These are phyloP conservation scores for Petromus typicus DNA, from an alignment of 2,113 vertebrate species.

Conservation along the genomic window DNA sequence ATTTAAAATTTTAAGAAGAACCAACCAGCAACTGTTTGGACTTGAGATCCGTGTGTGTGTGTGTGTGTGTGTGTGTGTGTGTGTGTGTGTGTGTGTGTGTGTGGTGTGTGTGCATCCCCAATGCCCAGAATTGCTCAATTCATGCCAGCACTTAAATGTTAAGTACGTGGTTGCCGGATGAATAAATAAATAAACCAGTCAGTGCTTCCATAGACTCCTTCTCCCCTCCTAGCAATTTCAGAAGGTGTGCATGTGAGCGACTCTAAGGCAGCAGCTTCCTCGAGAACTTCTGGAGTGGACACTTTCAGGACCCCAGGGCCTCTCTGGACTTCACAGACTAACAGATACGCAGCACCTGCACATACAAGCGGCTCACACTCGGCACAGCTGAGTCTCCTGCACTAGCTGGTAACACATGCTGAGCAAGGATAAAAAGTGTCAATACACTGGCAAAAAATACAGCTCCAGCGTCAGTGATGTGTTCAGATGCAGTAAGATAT, in stretches of 20 bases:
- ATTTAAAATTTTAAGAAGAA: too few species aligned
- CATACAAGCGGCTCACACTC: background rate
- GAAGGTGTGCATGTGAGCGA: background rate
- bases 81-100: too few species aligned
- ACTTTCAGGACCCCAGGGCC: background rate
- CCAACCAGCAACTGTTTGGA: too few species aligned
- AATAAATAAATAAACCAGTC: background rate
- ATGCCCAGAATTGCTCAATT: background rate
- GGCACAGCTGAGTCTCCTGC: background rate
- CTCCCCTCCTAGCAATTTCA: background rate
- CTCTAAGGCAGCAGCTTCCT: background rate
- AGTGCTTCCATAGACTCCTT: background rate
- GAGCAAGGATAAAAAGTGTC: background rate
- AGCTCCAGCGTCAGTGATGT: background rate
- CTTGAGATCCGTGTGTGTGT: too few species aligned
- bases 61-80: too few species aligned
- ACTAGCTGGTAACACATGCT: background rate
- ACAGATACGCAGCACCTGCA: background rate
- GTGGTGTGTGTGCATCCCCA: background rate
- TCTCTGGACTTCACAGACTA: background rate
- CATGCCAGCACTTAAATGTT: background rate
- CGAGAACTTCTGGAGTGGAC: background rate
- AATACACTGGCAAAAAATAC: background rate
- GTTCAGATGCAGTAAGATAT: background rate
- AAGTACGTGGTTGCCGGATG: constrained; percentile 11